These are phyloP conservation scores for Laticauda colubrina DNA, from an alignment of 2,113 vertebrate species.

Conservation along the genomic window DNA sequence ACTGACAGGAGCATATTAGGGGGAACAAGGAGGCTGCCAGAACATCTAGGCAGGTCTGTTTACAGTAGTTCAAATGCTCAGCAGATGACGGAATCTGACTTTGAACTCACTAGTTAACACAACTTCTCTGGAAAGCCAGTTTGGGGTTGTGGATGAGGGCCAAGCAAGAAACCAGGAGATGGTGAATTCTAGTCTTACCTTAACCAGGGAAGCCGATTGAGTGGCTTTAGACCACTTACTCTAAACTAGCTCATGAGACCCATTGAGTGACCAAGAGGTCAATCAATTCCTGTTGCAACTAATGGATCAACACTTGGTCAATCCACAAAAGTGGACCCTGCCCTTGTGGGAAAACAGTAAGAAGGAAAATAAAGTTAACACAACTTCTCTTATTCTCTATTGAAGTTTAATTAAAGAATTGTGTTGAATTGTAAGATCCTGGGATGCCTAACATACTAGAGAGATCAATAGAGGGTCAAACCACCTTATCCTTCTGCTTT, in stretches of 20 bases:
- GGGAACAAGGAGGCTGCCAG: no score
- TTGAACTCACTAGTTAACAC: constrained; percentile 7
- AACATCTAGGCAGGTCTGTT: background rate
- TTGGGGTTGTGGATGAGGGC: background rate
- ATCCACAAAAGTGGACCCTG: background rate
- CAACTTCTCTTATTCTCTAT: background rate
- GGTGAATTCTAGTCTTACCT: background rate
- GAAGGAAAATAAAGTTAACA: background rate
- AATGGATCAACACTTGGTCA: no score
- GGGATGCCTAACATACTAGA: constrained; percentile 63
- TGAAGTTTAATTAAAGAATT: constrained; percentile 51
- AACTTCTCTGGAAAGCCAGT: background rate
- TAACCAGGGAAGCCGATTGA: background rate
- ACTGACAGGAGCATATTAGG: no score
- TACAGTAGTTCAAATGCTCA: background rate
- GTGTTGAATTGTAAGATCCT: constrained; percentile 51
- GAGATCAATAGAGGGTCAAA: constrained; percentile 58
- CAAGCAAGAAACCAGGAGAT: background rate
- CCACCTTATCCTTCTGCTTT: constrained; percentile 63
- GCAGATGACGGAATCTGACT: background rate
- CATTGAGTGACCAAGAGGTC: background rate
- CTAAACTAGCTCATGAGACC: background rate
- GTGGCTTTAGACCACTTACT: background rate
- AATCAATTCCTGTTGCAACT: background rate
- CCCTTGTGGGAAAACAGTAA: background rate